phyloP scores from a whole-genome alignment of 2,888 invertebrate species.

The Harpalus rubripes region DNA sequence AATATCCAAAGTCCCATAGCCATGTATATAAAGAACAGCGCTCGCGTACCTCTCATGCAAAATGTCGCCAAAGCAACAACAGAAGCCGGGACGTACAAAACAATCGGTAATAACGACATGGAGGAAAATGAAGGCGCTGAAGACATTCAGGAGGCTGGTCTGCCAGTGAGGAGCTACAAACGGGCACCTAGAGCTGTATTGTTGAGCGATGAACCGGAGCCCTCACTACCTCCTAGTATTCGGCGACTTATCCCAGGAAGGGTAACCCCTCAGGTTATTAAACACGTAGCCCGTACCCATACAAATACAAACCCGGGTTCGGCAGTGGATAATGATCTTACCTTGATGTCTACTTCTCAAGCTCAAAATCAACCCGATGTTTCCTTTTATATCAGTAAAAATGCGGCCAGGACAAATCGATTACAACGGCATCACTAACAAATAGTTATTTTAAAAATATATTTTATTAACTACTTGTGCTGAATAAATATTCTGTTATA shows the following conservation, averaged over 20 bases:
- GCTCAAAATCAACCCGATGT: constrained; percentile 74
- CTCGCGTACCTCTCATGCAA: constrained; percentile 74
- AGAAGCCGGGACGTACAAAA: background rate
- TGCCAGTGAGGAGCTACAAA: constrained; percentile 69
- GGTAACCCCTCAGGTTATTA: constrained; percentile 74
- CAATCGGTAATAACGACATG: background rate
- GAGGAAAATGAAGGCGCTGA: background rate
- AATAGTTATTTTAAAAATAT: constrained; percentile 33
- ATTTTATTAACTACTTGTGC: constrained; percentile 38
- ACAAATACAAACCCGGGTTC: background rate
- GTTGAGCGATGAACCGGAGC: constrained; percentile 73
- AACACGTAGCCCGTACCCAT: constrained; percentile 73
- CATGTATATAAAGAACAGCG: constrained; percentile 76
- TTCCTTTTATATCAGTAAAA: constrained; percentile 75
- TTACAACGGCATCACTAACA: constrained; percentile 15
- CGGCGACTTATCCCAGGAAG: constrained; percentile 33
- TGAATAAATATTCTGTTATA: background rate
- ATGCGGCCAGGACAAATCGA: constrained; percentile 61
- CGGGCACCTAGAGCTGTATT: constrained; percentile 71
- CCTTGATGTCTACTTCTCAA: constrained; percentile 38
- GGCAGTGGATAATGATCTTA: background rate
- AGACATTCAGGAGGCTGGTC: constrained; percentile 22
- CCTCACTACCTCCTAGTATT: constrained; percentile 25
- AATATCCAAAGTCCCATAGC: constrained; percentile 77
- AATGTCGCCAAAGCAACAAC: constrained; percentile 71